phyloP scores from a whole-genome alignment of 2,888 invertebrate genomes.

The Andrena dorsata region DNA sequence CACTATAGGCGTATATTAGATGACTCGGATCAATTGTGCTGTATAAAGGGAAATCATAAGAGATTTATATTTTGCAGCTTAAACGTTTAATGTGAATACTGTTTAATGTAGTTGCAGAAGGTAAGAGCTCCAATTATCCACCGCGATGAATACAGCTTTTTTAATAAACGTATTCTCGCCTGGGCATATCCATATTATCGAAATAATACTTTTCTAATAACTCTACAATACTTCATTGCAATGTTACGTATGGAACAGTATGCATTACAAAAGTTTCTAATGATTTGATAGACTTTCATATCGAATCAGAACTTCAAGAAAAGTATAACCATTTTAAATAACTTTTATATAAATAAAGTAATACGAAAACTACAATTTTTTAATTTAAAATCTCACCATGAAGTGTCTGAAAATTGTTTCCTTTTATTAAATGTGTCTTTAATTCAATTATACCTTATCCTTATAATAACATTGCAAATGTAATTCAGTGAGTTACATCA shows the following conservation, averaged over 20 bases:
- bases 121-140: too few species aligned
- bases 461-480: too few species aligned
- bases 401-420: conserved; percentile 13
- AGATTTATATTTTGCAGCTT: neutral
- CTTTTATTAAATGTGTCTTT: conserved; percentile 2
- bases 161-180: neutral
- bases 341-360: neutral
- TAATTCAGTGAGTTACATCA: conserved; percentile 4
- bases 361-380: too few species aligned
- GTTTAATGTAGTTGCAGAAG: too few species aligned
- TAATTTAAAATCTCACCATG: neutral
- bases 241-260: neutral
- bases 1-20: conserved; percentile 7
- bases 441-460: too few species aligned
- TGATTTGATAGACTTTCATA: neutral
- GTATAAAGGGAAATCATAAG: conserved; percentile 14
- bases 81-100: conserved; percentile 17
- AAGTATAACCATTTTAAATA: neutral
- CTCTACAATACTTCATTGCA: neutral
- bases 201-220: neutral
- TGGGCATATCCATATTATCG: neutral
- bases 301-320: neutral
- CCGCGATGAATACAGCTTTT: neutral
- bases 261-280: neutral
- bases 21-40: neutral